Evolutionary conservation across 2,797 vertebrate genomes (phyloP).

Genomic region (Selene dorsalis): DNA sequence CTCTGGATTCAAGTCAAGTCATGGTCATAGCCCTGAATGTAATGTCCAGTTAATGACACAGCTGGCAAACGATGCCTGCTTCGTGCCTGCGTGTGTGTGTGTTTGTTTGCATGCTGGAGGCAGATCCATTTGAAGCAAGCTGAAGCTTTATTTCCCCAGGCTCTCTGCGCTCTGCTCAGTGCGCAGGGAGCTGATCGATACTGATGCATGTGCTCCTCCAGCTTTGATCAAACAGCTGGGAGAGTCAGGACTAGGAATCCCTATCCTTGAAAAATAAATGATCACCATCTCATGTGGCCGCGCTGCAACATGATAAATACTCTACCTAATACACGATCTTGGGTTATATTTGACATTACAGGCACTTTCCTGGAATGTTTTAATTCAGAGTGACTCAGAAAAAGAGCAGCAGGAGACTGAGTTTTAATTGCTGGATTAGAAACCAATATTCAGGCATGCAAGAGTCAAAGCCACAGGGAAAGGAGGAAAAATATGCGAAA

Average conservation of each 20-base stretch:
- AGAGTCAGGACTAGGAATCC: constrained; percentile 19
- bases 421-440: constrained; percentile 22
- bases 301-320: not conserved
- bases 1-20: constrained; percentile 13
- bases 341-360: not conserved
- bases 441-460: not conserved
- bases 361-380: not conserved
- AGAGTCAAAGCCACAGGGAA: not conserved
- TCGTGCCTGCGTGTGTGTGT: not conserved
- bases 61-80: constrained; percentile 24
- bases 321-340: not conserved
- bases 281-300: not conserved
- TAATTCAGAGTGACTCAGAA: not conserved
- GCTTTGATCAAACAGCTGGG: constrained; percentile 24
- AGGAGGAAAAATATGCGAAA: not conserved
- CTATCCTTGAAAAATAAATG: constrained; percentile 43
- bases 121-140: constrained; percentile 32
- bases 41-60: constrained; percentile 23
- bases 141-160: constrained; percentile 63
- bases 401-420: not conserved
- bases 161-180: constrained; percentile 50
- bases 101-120: not conserved
- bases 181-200: constrained; percentile 67
- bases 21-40: not conserved
- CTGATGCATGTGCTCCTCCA: constrained; percentile 47